A percentile compares a stretch with the other conserved stretches of the same genome.
Evolutionary conservation across 2,888 invertebrate genomes (phyloP).

Genomic region (Pomacea canaliculata): DNA sequence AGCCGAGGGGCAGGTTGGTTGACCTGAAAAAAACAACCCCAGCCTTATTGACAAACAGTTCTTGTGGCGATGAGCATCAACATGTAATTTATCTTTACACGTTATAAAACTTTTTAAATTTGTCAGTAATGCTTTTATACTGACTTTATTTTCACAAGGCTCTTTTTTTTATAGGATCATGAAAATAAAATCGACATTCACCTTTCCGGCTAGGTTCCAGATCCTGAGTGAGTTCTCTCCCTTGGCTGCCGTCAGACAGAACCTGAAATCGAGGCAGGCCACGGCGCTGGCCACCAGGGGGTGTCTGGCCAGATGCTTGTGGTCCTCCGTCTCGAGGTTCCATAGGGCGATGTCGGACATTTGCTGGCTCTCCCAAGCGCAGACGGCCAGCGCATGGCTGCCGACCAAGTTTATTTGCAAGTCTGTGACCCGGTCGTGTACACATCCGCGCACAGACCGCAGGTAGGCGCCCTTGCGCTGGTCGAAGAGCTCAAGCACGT

Average conservation of each 20-base stretch:
- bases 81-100: too few species aligned
- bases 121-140: too few species aligned
- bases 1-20: slow-evolving; percentile 60
- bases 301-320: slow-evolving; percentile 67
- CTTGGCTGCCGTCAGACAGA: slow-evolving; percentile 58
- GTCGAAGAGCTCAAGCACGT: slow-evolving; percentile 64
- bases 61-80: too few species aligned
- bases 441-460: slow-evolving; percentile 63
- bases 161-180: too few species aligned
- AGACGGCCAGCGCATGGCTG: slow-evolving; percentile 63
- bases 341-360: slow-evolving; percentile 65
- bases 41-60: too few species aligned
- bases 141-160: too few species aligned
- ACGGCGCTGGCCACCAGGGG: slow-evolving; percentile 54
- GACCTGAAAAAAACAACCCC: slow-evolving; percentile 31
- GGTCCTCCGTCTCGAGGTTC: slow-evolving; percentile 69
- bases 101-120: too few species aligned
- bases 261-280: slow-evolving; percentile 62
- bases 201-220: slow-evolving; percentile 62
- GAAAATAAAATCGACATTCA: neutral
- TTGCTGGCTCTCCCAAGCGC: slow-evolving; percentile 50
- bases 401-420: slow-evolving; percentile 59
- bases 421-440: slow-evolving; percentile 54
- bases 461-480: slow-evolving; percentile 56
- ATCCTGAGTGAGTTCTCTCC: slow-evolving; percentile 59